These are phyloP conservation scores for Pissodes strobi DNA, from an alignment of 1,140 invertebrate genomes.

Conservation along the genomic window DNA sequence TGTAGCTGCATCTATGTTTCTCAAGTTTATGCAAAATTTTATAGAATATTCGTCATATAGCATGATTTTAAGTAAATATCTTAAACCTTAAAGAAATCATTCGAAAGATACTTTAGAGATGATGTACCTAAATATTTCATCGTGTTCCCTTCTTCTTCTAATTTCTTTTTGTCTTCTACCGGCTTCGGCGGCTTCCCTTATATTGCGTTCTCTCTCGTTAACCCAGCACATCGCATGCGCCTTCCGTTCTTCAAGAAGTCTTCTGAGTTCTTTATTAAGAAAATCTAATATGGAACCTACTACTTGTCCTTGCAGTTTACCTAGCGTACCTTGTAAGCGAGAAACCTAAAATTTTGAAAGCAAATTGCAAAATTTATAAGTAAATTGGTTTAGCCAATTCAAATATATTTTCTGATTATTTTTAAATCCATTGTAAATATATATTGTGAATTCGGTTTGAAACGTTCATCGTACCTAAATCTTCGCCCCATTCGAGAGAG, in stretches of 20 bases:
- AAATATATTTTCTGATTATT: no score
- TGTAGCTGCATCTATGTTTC: no score
- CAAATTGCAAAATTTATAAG: background rate
- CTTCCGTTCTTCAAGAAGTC: conserved; percentile 71
- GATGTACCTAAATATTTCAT: conserved; percentile 65
- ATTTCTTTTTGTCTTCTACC: conserved; percentile 71
- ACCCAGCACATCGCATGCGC: conserved; percentile 72
- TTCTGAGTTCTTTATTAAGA: conserved; percentile 73
- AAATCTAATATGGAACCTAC: conserved; percentile 71
- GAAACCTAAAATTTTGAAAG: conserved; percentile 36
- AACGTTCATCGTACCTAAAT: no score
- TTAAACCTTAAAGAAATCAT: no score
- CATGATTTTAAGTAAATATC: no score
- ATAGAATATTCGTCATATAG: no score
- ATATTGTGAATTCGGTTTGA: no score
- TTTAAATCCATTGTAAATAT: no score
- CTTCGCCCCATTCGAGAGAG: no score
- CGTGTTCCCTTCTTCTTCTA: conserved; percentile 67
- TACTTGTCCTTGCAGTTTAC: conserved; percentile 66
- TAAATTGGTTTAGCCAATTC: no score
- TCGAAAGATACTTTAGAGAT: background rate
- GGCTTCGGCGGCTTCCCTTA: conserved; percentile 73
- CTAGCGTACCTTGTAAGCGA: conserved; percentile 59
- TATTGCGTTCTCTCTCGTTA: conserved; percentile 67
- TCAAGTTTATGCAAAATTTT: no score